Conservation (phyloP, 64 coral and sea anemone genomes). For the Acropora tenuis region DNA sequence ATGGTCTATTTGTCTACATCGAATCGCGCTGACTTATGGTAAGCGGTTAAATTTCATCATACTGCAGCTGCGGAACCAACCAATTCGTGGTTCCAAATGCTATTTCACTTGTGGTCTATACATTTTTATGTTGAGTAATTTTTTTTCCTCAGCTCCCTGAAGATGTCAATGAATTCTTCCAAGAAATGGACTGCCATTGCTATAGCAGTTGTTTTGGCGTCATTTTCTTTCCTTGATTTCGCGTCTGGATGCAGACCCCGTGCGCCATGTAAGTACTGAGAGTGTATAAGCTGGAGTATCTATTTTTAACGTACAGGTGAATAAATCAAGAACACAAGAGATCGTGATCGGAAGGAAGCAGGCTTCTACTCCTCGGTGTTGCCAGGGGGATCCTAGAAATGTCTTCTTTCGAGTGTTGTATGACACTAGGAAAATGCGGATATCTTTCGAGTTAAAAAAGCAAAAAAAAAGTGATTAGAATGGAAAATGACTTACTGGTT, state of each 20-base stretch:
- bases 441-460: no score
- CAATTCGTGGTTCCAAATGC: background rate
- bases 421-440: no score
- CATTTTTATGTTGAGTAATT: background rate
- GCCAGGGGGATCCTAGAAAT: background rate
- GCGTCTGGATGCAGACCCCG: no score
- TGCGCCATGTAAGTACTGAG: background rate
- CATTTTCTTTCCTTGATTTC: slow-evolving; percentile 3
- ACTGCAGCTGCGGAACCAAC: background rate
- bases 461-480: no score
- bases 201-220: background rate
- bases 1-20: background rate
- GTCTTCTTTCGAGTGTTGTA: background rate
- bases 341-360: background rate
- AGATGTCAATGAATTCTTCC: background rate
- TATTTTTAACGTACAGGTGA: background rate
- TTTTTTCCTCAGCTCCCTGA: slow-evolving; percentile 4
- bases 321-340: background rate
- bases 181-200: slow-evolving; percentile 1
- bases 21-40: background rate
- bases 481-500: no score
- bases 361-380: background rate
- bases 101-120: background rate
- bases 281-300: background rate
- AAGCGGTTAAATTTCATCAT: background rate